Base-by-base conservation (phyloP, 2,797 vertebrate species). In the Glyptemys insculpta region DNA sequence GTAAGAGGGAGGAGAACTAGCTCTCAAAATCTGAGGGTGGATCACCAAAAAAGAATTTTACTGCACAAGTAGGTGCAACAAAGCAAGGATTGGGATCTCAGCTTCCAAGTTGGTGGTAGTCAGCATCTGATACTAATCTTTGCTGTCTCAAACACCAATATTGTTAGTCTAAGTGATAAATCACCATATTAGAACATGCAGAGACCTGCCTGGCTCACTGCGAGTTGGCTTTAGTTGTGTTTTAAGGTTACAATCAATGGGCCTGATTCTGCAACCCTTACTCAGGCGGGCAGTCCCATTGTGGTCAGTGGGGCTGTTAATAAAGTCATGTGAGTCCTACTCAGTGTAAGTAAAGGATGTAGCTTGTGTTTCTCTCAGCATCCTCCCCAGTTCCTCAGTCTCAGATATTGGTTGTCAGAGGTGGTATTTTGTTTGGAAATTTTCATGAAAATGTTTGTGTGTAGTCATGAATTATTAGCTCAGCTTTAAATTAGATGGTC, bases 371-470 rank as follows among this genome's bases (percentile, higher is more conserved):
- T 18, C 88, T 52, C n/a, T 9, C 2, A 14, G 21, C 59, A 23
- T 21, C 41, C 8, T 52, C 4, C 0, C 1, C 0, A 1, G 2
- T 34, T 21, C 49, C 1, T 0, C 56, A 81, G 0, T 2, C 74
- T 85, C 29, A 25, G 54, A 14, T 78, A 2, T 7, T 29, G 49
- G 0, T n/a, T 91, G 31, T 29, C 89, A 74, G 15, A 54, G 80
- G 15, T 54, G 86, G n/a, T 37, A 68, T 68, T 34, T 68, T 37
- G 68, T 12, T 81, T 0, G 0, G 65, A 2, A 0, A 0, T 37
- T 19, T 21, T 68, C 65, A 34, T 79, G 79, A 79, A 37, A 92
- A 54, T 34, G 25, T 83, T 92, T 92, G 74, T 86, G 90, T 91
- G 86, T 95, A 95, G 87, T 29, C 81, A 53, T 88, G 83, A 94